Percentiles rank a stretch among this genome's conserved stretches.
phyloP scores from a whole-genome alignment of 2,113 vertebrate genomes.

The Lasiurus cinereus region DNA sequence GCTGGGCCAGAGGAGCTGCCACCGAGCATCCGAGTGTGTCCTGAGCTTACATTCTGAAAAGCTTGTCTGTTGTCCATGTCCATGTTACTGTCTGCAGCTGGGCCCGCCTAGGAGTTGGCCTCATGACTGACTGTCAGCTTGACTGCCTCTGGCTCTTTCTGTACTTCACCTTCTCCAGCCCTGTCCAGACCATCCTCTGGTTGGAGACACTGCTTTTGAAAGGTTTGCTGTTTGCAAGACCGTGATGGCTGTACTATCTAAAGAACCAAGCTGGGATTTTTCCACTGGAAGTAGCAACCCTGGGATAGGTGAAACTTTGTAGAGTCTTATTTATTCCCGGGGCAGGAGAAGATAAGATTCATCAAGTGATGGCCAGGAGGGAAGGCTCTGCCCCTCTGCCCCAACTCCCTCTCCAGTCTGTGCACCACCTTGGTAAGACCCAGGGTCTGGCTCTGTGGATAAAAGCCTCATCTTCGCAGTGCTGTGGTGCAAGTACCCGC shows the following conservation, averaged over 20 bases:
- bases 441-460: not conserved
- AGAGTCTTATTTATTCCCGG: not conserved
- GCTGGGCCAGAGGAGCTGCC: not conserved
- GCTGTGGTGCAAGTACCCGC: not conserved
- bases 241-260: not conserved
- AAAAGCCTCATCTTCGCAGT: not conserved
- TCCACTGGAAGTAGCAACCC: not conserved
- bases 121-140: not conserved
- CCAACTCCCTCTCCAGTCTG: not conserved
- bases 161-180: not conserved
- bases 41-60: not conserved
- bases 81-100: not conserved
- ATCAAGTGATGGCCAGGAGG: not conserved
- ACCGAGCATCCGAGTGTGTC: too few species aligned
- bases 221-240: not conserved
- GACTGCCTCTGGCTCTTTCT: fast-evolving
- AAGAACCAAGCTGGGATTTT: not conserved
- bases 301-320: not conserved
- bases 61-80: fast-evolving
- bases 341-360: not conserved
- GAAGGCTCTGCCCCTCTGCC: fast-evolving
- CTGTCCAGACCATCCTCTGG: not conserved
- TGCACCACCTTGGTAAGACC: not conserved
- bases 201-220: not conserved
- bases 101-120: not conserved